Conservation (phyloP, 2,797 vertebrate species). For the Jordanella pulchra region DNA sequence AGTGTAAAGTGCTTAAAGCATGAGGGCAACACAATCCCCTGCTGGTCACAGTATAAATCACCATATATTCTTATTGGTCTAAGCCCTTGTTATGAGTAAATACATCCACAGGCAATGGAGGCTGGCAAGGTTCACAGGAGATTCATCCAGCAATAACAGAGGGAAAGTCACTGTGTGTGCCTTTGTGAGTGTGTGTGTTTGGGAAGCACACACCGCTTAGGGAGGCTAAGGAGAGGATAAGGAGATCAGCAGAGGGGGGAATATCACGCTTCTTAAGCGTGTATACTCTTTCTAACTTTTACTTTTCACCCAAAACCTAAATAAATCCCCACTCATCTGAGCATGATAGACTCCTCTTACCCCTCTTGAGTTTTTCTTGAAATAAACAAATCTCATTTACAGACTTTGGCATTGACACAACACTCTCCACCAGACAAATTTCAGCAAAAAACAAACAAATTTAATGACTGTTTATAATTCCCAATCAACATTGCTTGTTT, state of each 20-base stretch:
- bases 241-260: constrained; percentile 76
- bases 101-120: constrained; percentile 74
- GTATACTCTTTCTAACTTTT: constrained; percentile 77
- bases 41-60: constrained; percentile 82
- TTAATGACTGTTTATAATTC: constrained; percentile 46
- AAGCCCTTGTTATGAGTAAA: constrained; percentile 85
- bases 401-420: constrained; percentile 22
- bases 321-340: constrained; percentile 72
- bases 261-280: constrained; percentile 80
- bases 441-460: constrained; percentile 54
- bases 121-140: constrained; percentile 75
- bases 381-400: constrained; percentile 47
- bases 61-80: constrained; percentile 82
- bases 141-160: constrained; percentile 68
- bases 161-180: constrained; percentile 42
- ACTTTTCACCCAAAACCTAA: constrained; percentile 68
- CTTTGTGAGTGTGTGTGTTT: constrained; percentile 32
- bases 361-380: constrained; percentile 16
- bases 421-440: constrained; percentile 25
- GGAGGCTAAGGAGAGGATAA: constrained; percentile 79
- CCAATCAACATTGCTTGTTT: constrained; percentile 56
- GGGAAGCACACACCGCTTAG: constrained; percentile 64
- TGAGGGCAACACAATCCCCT: constrained; percentile 78
- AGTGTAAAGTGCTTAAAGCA: constrained; percentile 82
- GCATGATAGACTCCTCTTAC: constrained; percentile 56